These are phyloP conservation scores for Glossophaga mutica DNA, from an alignment of 2,797 vertebrate species.

Conservation along the genomic window DNA sequence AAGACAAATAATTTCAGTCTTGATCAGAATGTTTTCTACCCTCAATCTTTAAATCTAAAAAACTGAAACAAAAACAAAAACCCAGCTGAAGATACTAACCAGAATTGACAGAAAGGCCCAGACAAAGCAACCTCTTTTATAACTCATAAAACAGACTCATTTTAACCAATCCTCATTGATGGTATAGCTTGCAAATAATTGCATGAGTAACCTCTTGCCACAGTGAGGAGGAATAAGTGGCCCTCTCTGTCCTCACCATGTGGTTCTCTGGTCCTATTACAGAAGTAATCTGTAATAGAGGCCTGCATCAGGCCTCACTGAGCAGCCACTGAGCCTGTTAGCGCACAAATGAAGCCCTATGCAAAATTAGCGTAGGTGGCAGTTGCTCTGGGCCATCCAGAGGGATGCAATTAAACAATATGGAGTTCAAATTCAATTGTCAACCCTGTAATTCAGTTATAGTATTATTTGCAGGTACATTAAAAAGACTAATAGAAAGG, in stretches of 20 bases:
- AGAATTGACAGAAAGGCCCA: background rate
- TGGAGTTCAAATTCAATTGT: background rate
- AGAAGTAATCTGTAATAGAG: too few relatives aligned
- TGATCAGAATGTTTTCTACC: constrained; percentile 9
- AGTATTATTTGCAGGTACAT: constrained; percentile 20
- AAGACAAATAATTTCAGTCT: background rate
- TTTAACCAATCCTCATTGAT: background rate
- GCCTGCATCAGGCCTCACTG: background rate
- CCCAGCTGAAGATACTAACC: background rate
- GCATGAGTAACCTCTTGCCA: background rate
- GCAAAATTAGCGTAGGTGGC: background rate
- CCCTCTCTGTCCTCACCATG: background rate
- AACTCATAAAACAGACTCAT: constrained; percentile 22
- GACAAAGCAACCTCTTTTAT: background rate
- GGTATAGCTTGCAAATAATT: constrained; percentile 12
- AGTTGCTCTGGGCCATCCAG: background rate
- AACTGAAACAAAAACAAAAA: background rate
- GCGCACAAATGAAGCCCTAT: constrained; percentile 16
- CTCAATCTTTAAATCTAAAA: background rate
- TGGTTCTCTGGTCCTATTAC: background rate
- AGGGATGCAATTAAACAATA: constrained; percentile 35
- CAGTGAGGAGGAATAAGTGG: background rate
- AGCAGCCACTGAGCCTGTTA: background rate
- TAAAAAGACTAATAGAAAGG: background rate
- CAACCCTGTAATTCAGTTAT: constrained; percentile 44